phyloP scores from a whole-genome alignment of 2,113 vertebrate species.

The Eptesicus fuscus region DNA sequence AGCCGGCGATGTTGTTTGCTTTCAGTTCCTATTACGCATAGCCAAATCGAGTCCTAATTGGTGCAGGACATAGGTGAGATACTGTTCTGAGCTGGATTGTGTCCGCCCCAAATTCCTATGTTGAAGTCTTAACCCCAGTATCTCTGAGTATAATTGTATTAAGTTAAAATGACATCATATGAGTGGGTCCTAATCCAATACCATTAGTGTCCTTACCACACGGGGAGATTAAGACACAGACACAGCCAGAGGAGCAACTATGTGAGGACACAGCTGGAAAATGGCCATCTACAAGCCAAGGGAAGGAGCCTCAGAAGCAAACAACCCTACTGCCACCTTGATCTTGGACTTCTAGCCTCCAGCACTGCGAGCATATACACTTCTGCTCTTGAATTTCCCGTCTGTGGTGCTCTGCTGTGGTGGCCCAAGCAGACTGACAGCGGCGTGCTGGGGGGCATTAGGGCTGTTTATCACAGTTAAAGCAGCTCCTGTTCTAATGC shows the following conservation, averaged over 20 bases:
- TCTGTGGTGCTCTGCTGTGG: background rate
- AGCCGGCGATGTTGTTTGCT: background rate
- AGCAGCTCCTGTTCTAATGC: background rate
- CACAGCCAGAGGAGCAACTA: accelerated
- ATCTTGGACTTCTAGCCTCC: background rate
- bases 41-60: background rate
- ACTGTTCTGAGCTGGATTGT: background rate
- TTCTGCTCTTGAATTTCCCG: background rate
- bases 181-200: background rate
- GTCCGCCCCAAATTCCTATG: background rate
- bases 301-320: background rate
- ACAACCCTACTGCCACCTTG: accelerated
- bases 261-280: background rate
- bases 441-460: accelerated
- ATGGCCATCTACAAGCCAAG: background rate
- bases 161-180: background rate
- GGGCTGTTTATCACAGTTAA: background rate
- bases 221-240: background rate
- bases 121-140: background rate
- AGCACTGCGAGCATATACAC: background rate
- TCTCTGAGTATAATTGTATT: background rate
- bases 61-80: background rate
- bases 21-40: background rate
- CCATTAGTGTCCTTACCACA: background rate
- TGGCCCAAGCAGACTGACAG: too few species aligned